These are phyloP conservation scores for Nomada lathburiana DNA, from an alignment of 2,888 invertebrate genomes.

Conservation along the genomic window DNA sequence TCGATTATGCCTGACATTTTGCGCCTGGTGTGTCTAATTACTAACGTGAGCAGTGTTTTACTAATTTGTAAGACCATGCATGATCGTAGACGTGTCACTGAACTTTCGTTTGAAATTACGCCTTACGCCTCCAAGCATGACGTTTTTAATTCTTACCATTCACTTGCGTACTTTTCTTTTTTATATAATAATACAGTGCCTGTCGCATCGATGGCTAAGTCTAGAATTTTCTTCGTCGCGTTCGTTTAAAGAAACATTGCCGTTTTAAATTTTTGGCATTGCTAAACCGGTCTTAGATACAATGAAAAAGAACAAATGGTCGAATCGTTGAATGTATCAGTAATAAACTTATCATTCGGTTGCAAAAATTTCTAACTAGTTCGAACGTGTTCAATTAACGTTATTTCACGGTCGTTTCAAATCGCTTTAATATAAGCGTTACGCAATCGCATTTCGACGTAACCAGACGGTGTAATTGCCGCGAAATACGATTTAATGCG, in stretches of 20 bases:
- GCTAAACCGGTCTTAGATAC: too few species aligned
- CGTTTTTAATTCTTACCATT: slow-evolving; percentile 2
- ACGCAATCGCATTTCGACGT: not conserved
- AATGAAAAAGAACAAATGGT: too few species aligned
- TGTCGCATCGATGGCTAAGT: not conserved
- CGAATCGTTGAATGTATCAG: not conserved
- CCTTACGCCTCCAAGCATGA: slow-evolving; percentile 24
- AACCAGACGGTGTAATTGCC: slow-evolving; percentile 16
- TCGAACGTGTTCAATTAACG: not conserved
- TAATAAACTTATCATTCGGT: not conserved
- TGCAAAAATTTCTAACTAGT: not conserved
- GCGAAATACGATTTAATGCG: not conserved
- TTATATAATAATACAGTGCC: not conserved
- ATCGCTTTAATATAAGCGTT: not conserved
- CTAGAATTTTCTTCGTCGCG: not conserved
- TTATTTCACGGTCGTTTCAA: not conserved
- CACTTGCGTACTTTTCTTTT: not conserved
- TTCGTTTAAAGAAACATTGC: not conserved
- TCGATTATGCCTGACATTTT: slow-evolving; percentile 22
- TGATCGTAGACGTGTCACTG: slow-evolving; percentile 20
- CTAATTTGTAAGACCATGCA: slow-evolving; percentile 27
- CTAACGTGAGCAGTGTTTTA: slow-evolving; percentile 25
- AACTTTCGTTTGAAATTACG: slow-evolving; percentile 14
- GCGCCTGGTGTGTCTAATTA: slow-evolving; percentile 26
- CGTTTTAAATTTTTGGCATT: too few species aligned